Base-by-base conservation (phyloP, 1,140 invertebrate species). In the Centruroides sculpturatus region DNA sequence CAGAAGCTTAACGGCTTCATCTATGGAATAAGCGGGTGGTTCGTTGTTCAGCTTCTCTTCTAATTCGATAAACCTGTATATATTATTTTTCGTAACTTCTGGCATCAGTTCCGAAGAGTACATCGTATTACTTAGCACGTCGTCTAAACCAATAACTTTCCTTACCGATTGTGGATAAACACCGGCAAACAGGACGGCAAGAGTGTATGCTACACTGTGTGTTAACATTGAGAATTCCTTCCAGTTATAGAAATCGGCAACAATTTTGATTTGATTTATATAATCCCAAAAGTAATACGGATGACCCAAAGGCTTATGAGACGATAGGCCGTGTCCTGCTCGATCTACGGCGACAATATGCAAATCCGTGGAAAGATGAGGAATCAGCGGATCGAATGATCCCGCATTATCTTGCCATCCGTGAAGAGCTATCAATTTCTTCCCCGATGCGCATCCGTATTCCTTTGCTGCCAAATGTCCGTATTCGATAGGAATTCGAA, bases 341-440 rank as follows among this genome's bases (percentile, higher is more conserved):
- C 85, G 73, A 70, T 70, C 69, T 9, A 70, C 10, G 5, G 66
- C 62, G 8, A 70, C 61, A 23, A 68, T 59, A 47, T 62, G 59
- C 52, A 66, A 57, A 11, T 64, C 47, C 23, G 60, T 13, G 35
- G 53, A 51, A 35, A 93, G 72, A 11, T 86, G 72, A 11, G 87
- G 84, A 47, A 85, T 82, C 49, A 93, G 75, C 55, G 76, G 78
- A 73, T 92, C 88, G 78, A 89, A 93, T 35, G 83, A 85, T n/a
- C 87, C 87, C 55, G 85, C 83, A 71, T 92, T 93, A 72, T 92
- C 89, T 75, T 89, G 85, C 82, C 89, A 91, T 53, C 86, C 86
- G 69, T 89, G 86, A 50, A 88, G 66, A 1, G 80, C 79, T 12
- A 89, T 67, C 55, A 87, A 79, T 0, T 85, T 85, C 51, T 78